Percentiles rank a stretch among this genome's conserved stretches.
These are phyloP conservation scores for Ochropleura plecta DNA, from an alignment of 2,888 invertebrate species.

Conservation along the genomic window DNA sequence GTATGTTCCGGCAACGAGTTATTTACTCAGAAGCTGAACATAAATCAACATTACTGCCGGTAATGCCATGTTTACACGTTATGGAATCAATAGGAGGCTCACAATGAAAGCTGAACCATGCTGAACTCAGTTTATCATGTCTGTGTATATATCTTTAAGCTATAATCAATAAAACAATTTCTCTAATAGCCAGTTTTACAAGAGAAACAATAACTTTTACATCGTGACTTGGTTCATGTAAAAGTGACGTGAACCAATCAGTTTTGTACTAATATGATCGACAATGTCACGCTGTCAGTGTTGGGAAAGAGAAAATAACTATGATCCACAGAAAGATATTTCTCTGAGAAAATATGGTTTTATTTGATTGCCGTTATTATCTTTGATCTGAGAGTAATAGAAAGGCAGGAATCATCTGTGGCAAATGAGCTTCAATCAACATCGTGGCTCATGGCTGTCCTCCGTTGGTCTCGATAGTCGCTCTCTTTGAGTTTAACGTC, in stretches of 20 bases:
- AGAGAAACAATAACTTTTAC: constrained; percentile 36
- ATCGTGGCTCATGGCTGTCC: constrained; percentile 15
- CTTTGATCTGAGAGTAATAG: constrained; percentile 60
- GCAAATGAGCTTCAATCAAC: constrained; percentile 54
- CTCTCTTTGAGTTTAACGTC: constrained; percentile 21
- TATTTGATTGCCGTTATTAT: constrained; percentile 69
- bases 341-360: constrained; percentile 65
- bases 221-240: constrained; percentile 58
- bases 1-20: constrained; percentile 48
- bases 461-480: constrained; percentile 4
- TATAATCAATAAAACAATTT: constrained; percentile 53
- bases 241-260: constrained; percentile 39
- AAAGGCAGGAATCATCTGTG: constrained; percentile 47
- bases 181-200: constrained; percentile 56
- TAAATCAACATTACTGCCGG: constrained; percentile 52
- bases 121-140: constrained; percentile 37
- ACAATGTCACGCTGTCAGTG: constrained; percentile 65
- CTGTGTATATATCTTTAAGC: constrained; percentile 21
- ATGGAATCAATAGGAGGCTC: constrained; percentile 33
- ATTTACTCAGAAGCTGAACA: constrained; percentile 43
- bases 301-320: constrained; percentile 74
- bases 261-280: constrained; percentile 52
- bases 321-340: constrained; percentile 66
- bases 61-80: constrained; percentile 45
- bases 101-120: constrained; percentile 35